phyloP scores from a whole-genome alignment of 2,113 vertebrate genomes.

The Sphaerodactylus townsendi region DNA sequence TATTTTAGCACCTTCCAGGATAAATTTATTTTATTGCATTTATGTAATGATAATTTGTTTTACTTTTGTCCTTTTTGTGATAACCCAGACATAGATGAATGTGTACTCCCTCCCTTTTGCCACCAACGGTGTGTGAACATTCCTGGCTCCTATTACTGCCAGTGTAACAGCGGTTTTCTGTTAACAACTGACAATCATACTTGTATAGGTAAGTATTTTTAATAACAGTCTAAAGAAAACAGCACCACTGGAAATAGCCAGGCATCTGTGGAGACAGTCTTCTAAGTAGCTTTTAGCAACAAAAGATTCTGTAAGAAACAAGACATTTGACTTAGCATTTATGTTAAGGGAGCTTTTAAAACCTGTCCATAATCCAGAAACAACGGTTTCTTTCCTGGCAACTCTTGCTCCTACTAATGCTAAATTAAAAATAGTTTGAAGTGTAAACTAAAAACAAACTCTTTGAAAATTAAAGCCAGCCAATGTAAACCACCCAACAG shows the following conservation, averaged over 20 bases:
- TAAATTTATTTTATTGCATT: too few relatives aligned
- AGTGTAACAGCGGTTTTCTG: slow-evolving; percentile 91
- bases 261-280: accelerated
- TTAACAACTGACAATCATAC: slow-evolving; percentile 93
- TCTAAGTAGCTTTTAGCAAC: background rate
- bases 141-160: slow-evolving; percentile 91
- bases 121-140: slow-evolving; percentile 94
- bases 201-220: slow-evolving; percentile 87
- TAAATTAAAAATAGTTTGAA: background rate
- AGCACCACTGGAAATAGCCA: background rate
- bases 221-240: background rate
- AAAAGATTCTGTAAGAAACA: background rate
- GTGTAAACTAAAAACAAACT: too few relatives aligned
- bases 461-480: too few relatives aligned
- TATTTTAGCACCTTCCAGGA: too few relatives aligned
- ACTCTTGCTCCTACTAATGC: background rate
- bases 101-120: slow-evolving; percentile 85
- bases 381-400: too few relatives aligned
- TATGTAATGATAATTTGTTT: background rate
- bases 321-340: background rate
- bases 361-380: too few relatives aligned
- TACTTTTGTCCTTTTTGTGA: slow-evolving; percentile 36
- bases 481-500: too few relatives aligned
- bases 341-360: background rate
- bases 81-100: slow-evolving; percentile 89